phyloP scores from a whole-genome alignment of 2,797 vertebrate species.

The Melanotaenia pygmaea region DNA sequence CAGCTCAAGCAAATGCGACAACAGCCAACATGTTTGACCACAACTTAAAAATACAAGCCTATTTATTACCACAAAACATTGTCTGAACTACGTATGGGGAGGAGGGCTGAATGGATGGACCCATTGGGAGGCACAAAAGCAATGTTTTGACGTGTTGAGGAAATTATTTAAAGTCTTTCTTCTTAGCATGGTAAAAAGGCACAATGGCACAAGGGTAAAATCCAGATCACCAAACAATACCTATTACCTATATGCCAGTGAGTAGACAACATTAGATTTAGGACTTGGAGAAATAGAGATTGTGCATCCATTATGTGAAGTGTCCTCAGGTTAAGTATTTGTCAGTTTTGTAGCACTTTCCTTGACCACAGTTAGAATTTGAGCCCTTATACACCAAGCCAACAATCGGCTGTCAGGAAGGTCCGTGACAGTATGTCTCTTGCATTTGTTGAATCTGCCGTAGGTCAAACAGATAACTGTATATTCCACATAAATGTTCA shows the following conservation, averaged over 20 bases:
- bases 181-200: conserved; percentile 21
- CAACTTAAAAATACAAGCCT: too few relatives aligned
- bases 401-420: too few relatives aligned
- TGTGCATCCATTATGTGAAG: conserved; percentile 16
- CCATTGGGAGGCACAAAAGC: too few relatives aligned
- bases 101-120: too few relatives aligned
- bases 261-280: conserved; percentile 46
- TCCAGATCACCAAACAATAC: conserved; percentile 72
- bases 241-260: conserved; percentile 46
- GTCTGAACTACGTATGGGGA: too few relatives aligned
- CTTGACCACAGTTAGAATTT: neutral
- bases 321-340: neutral
- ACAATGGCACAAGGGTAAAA: conserved; percentile 40
- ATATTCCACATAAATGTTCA: too few relatives aligned
- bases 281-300: conserved; percentile 25
- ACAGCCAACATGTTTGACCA: too few relatives aligned
- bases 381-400: neutral
- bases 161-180: conserved; percentile 15
- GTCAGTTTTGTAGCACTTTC: neutral
- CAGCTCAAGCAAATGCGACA: too few relatives aligned
- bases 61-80: too few relatives aligned
- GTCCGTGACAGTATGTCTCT: neutral
- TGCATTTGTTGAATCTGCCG: neutral
- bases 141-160: too few relatives aligned
- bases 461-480: neutral